Conservation (phyloP, 2,113 vertebrate genomes). For the Chiloscyllium plagiosum region DNA sequence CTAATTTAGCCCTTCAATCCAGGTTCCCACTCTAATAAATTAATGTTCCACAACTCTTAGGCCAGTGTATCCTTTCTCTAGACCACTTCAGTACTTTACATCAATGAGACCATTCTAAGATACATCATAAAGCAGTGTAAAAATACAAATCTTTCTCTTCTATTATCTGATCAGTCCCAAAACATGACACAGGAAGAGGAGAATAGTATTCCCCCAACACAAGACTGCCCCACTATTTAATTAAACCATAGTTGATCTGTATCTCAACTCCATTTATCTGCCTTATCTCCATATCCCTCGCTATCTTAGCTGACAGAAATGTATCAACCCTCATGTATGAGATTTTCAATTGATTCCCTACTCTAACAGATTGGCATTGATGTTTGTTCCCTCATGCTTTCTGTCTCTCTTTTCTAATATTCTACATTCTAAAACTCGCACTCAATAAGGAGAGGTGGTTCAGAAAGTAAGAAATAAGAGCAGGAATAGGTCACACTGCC, state of each 20-base stretch:
- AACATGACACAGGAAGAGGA: not conserved
- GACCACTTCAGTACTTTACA: not conserved
- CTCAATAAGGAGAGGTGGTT: not conserved
- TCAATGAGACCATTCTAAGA: not conserved
- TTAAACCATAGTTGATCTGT: not conserved
- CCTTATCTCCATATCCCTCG: not conserved
- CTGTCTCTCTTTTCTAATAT: not conserved
- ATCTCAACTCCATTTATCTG: not conserved
- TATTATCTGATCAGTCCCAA: not conserved
- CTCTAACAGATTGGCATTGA: not conserved
- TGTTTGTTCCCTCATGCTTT: not conserved
- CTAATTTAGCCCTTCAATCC: not conserved
- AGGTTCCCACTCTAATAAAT: not conserved
- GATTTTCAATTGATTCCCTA: not conserved
- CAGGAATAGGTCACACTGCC: not conserved
- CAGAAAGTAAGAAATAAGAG: not conserved
- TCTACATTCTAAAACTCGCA: not conserved
- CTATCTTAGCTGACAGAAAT: not conserved
- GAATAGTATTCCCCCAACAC: not conserved
- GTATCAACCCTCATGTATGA: not conserved
- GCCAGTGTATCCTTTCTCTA: not conserved
- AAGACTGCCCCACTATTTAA: not conserved
- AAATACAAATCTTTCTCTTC: not conserved
- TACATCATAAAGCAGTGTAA: not conserved
- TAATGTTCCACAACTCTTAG: not conserved